Conservation (phyloP, 1,140 invertebrate genomes). For the Pygmarrhopalites habei region DNA sequence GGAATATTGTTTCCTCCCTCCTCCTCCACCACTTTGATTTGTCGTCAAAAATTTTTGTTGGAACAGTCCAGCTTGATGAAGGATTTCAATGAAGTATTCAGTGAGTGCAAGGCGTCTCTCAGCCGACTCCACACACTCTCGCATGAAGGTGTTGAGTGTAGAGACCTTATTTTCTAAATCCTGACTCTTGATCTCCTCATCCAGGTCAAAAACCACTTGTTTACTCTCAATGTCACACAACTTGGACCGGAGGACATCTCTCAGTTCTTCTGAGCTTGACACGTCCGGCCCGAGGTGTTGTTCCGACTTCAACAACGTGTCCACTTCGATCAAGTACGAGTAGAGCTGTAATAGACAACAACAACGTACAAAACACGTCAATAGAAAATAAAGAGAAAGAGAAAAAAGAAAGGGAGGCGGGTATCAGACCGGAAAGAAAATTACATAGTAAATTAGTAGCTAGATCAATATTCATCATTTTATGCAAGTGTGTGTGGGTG, state of each 20-base stretch:
- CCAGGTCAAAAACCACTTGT: slow-evolving; percentile 10
- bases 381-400: too few species aligned
- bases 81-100: neutral
- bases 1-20: neutral
- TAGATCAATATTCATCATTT: too few species aligned
- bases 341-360: neutral
- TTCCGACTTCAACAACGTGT: neutral
- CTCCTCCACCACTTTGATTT: too few species aligned
- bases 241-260: neutral
- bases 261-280: neutral
- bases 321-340: slow-evolving; percentile 10
- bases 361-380: neutral
- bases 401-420: too few species aligned
- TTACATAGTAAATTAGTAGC: too few species aligned
- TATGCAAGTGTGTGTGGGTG: too few species aligned
- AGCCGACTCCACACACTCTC: slow-evolving; percentile 52
- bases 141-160: slow-evolving; percentile 58
- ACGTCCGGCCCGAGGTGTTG: neutral
- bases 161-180: neutral
- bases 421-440: too few species aligned
- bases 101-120: slow-evolving; percentile 39
- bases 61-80: neutral
- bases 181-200: slow-evolving; percentile 1
- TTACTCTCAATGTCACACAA: slow-evolving; percentile 9
- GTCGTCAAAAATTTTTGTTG: neutral